Evolutionary conservation across 2,797 vertebrate genomes (phyloP).

Genomic region (Sorex maritimensis): DNA sequence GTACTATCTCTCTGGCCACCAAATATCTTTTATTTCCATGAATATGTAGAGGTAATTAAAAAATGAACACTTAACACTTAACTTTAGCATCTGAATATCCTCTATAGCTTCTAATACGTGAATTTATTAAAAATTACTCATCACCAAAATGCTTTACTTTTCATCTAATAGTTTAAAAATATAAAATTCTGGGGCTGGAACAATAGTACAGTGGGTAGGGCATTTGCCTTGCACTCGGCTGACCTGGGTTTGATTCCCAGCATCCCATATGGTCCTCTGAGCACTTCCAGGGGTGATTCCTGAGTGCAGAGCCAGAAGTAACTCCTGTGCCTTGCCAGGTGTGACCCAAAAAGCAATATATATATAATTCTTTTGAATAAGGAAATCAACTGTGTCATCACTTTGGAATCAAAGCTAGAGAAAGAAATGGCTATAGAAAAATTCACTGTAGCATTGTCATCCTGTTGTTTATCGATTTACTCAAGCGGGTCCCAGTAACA

Average conservation of each 20-base stretch:
- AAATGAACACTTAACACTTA: not conserved
- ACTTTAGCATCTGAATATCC: not conserved
- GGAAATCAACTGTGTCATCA: not conserved
- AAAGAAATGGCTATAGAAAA: not conserved
- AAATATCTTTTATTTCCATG: not conserved
- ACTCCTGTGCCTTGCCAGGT: no score
- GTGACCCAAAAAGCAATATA: no score
- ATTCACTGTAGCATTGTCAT: no score
- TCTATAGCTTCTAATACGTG: not conserved
- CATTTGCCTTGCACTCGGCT: no score
- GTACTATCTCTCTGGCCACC: not conserved
- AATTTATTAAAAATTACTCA: not conserved
- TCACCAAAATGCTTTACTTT: not conserved
- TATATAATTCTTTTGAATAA: not conserved
- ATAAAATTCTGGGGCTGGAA: not conserved
- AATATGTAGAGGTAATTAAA: not conserved
- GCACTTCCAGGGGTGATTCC: no score
- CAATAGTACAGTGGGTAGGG: no score
- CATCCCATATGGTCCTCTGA: no score
- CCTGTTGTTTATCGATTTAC: no score
- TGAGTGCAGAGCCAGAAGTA: no score
- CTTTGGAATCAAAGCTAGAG: slow-evolving; percentile 34
- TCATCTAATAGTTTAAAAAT: slow-evolving; percentile 38
- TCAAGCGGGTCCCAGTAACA: no score
- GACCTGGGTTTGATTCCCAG: no score